Percentiles rank a stretch among this genome's conserved stretches.
These are phyloP conservation scores for Phorcus lineatus DNA, from an alignment of 2,888 invertebrate genomes.

Conservation along the genomic window DNA sequence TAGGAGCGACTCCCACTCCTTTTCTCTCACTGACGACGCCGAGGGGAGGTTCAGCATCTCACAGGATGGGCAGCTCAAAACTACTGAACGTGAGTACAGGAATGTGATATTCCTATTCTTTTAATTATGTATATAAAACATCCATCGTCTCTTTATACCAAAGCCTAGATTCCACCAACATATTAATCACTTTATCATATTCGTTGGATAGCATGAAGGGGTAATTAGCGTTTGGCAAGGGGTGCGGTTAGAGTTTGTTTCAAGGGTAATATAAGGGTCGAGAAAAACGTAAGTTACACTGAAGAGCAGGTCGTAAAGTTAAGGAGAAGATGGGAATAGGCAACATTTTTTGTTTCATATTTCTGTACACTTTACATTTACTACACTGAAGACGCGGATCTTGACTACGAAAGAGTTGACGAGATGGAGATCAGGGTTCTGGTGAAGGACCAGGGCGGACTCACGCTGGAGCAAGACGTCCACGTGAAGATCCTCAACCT, in stretches of 20 bases:
- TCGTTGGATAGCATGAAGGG: too few relatives aligned
- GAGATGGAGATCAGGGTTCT: slow-evolving; percentile 36
- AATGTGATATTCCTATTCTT: background rate
- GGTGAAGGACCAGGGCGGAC: slow-evolving; percentile 44
- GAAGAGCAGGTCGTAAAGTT: too few relatives aligned
- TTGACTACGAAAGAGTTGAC: slow-evolving; percentile 41
- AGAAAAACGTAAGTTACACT: too few relatives aligned
- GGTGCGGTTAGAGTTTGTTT: too few relatives aligned
- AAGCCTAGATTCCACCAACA: too few relatives aligned
- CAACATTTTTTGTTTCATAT: too few relatives aligned
- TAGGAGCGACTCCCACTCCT: slow-evolving; percentile 34
- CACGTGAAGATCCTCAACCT: slow-evolving; percentile 43
- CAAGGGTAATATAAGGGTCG: too few relatives aligned
- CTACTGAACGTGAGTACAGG: slow-evolving; percentile 15
- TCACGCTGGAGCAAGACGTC: slow-evolving; percentile 39
- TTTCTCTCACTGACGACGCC: slow-evolving; percentile 33
- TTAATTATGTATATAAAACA: background rate
- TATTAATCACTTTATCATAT: too few relatives aligned
- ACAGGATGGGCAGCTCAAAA: slow-evolving; percentile 34
- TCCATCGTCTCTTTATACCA: too few relatives aligned
- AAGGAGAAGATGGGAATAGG: too few relatives aligned
- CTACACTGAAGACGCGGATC: slow-evolving; percentile 30
- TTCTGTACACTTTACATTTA: too few relatives aligned
- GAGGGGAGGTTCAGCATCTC: slow-evolving; percentile 35
- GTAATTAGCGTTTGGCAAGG: too few relatives aligned